Evolutionary conservation across 2,888 invertebrate species (phyloP).

Genomic region (Pantelozetes paolii): DNA sequence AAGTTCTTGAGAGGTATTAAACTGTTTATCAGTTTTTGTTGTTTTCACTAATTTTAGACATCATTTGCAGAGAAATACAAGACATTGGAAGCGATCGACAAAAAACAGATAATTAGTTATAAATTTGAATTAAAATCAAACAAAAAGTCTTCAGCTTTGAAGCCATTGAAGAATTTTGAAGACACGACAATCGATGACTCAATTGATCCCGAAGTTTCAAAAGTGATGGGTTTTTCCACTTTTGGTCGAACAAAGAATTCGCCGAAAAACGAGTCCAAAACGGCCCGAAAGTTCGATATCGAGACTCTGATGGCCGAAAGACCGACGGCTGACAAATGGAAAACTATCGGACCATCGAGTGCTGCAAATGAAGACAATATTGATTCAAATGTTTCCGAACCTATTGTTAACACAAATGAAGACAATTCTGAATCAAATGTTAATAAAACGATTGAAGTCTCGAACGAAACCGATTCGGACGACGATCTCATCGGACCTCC

Average conservation of each 20-base stretch:
- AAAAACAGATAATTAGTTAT: conserved; percentile 1
- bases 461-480: conserved; percentile 36
- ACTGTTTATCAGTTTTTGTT: neutral
- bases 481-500: conserved; percentile 63
- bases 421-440: conserved; percentile 47
- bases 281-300: conserved; percentile 33
- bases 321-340: conserved; percentile 14
- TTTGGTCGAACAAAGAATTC: conserved; percentile 43
- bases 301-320: conserved; percentile 35
- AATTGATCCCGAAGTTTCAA: conserved; percentile 31
- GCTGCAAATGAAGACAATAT: neutral
- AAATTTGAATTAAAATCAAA: conserved; percentile 14
- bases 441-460: conserved; percentile 41
- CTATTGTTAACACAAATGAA: neutral
- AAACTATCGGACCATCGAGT: neutral
- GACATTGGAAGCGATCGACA: neutral
- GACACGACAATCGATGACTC: neutral
- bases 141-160: neutral
- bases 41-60: neutral
- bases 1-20: conserved; percentile 24
- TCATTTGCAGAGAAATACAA: conserved; percentile 11
- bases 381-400: neutral
- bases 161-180: neutral
- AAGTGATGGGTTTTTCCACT: conserved; percentile 46
- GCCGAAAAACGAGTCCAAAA: conserved; percentile 30